Base-by-base conservation (phyloP, 2,888 invertebrate species). In the Orchesellides sinensis region DNA sequence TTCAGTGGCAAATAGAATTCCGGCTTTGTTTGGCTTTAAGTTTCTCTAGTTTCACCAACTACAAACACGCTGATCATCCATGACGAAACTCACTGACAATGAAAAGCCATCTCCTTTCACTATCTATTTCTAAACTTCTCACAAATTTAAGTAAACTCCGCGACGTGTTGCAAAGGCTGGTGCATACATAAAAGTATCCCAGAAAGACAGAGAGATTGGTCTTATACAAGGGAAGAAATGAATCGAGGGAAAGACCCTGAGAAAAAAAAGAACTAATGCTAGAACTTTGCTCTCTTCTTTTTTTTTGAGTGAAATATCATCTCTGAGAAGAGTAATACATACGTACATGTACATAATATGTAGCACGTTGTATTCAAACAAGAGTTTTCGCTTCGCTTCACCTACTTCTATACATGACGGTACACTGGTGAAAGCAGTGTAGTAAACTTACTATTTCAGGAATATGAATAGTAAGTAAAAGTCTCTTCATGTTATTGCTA, bases 301-400 rank as follows among this genome's bases (percentile, higher is more conserved):
- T n/a, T n/a, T 10, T 25, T 23, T 25, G 54, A 25, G 54, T 54
- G 21, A 54, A 54, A 54, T 54, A 54, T 54, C 23, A 54, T 54
- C 49, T 49, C 23, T 19, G 23, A 12, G 21, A 47, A 47, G n/a
- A n/a, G n/a, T n/a, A n/a, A n/a, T n/a, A n/a, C n/a, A n/a, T 32
- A 6, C 6, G 32, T 14, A 40, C 40, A 40, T 40, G 40, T 54
- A 17, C 21, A 25, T 23, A 23, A 54, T 25, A 54, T 54, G 54
- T 25, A 54, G 25, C 54, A 54, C 23, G 54, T 54, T 54, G 49
- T 49, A 54, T 54, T 54, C 54, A 54, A 54, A 54, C 54, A 25
- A 54, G 54, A 14, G 6, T 54, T 54, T 54, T 54, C 54, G 54
- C 54, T 54, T 54, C 54, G 25, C 10, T n/a, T 40, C 40, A 2